Base-by-base conservation (phyloP, 2,113 vertebrate species). In the Uria lomvia region DNA sequence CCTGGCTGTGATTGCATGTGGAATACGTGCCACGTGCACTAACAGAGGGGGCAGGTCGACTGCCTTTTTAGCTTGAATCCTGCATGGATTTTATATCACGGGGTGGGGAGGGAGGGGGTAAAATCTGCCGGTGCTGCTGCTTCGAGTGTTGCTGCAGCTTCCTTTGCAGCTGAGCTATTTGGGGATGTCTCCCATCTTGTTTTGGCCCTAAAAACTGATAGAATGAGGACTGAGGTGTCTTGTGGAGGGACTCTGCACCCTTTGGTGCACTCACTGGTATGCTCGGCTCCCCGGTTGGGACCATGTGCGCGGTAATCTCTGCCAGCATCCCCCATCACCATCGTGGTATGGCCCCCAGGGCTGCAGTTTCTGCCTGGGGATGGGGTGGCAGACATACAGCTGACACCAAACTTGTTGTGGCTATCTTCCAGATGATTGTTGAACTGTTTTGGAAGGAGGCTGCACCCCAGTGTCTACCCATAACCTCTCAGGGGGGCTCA, bases 231-330 rank as follows among this genome's bases (percentile, higher is more conserved):
- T 0, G 24, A 29, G 43, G 7, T 65, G 58, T 29, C 52, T 50
- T 18, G 0, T 2, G 10, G 13, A 62, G 43, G 40, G 47, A 19
- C 4, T 68, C 68, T 9, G 32, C 11, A 22, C 19, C 38, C 12
- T 89, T 42, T 4, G 43, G 55, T 15, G 42, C n/a, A 11, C 60
- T 74, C 5, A 3, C 9, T 1, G 8, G 4, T 42, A 59, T 22
- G 26, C 68, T 63, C 3, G 26, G 68, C 17, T 81, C 9, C 50
- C 52, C 13, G 6, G 27, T 1, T 59, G 58, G 56, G 29, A 50
- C 16, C 5, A 2, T 0, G 0, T 0, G 0, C 42, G 68, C 23
- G 8, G 14, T 8, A 15, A 81, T 38, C 2, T 70, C 62, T 59
- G 23, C 36, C 45, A 72, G 34, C 32, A 67, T 18, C 47, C 16